A percentile compares a stretch with the other conserved stretches of the same genome.
Conservation (phyloP, 2,797 vertebrate genomes). For the Adrianichthys oophorus region DNA sequence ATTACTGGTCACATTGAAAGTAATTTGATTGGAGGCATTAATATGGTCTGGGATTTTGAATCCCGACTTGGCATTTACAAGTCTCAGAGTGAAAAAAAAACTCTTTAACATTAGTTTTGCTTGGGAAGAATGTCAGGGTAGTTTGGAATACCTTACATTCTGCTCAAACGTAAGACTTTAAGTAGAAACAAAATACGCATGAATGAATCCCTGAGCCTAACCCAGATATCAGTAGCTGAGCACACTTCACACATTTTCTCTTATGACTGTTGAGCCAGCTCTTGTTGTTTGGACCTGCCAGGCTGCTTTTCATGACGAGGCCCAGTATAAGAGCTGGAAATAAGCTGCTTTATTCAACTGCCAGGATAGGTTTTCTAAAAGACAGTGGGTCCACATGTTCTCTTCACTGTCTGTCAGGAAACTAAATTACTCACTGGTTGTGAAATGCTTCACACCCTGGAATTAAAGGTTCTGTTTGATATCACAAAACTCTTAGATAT, state of each 20-base stretch:
- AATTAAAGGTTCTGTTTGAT: no score
- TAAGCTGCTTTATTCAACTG: slow-evolving; percentile 11
- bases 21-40: slow-evolving; percentile 18
- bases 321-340: slow-evolving; percentile 7
- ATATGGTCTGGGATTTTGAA: slow-evolving; percentile 4
- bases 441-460: no score
- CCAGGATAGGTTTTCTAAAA: slow-evolving; percentile 1
- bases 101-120: slow-evolving; percentile 54
- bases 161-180: slow-evolving; percentile 2
- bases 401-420: no score
- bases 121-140: slow-evolving; percentile 21
- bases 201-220: slow-evolving; percentile 7
- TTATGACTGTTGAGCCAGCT: slow-evolving; percentile 15
- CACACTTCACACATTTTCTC: not conserved
- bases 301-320: not conserved
- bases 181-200: slow-evolving; percentile 12
- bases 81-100: slow-evolving; percentile 17
- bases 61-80: not conserved
- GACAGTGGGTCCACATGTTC: not conserved
- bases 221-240: slow-evolving; percentile 13
- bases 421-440: no score
- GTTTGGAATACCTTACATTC: slow-evolving; percentile 24
- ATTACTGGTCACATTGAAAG: slow-evolving; percentile 22
- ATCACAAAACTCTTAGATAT: no score
- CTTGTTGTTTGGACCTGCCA: slow-evolving; percentile 6